phyloP scores from a whole-genome alignment of 2,888 invertebrate species.

The Bhutanitis thaidina region DNA sequence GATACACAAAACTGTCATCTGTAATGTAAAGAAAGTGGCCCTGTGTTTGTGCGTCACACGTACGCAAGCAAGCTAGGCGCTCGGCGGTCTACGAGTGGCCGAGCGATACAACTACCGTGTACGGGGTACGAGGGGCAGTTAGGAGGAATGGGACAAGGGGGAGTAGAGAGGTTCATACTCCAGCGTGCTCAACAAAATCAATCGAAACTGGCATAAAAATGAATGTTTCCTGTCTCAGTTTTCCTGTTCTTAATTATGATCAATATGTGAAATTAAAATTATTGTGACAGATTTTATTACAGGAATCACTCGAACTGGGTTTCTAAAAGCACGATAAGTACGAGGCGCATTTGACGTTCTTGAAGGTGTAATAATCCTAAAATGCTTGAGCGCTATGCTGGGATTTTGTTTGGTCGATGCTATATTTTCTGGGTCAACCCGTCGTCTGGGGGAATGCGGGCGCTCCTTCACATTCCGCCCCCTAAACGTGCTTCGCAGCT shows the following conservation, averaged over 20 bases:
- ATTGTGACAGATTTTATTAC: too few species aligned
- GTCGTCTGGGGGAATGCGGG: slow-evolving; percentile 9
- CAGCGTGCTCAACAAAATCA: slow-evolving; percentile 15
- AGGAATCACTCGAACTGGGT: too few species aligned
- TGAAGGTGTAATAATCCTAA: not conserved
- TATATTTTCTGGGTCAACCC: slow-evolving; percentile 18
- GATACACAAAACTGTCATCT: slow-evolving; percentile 4
- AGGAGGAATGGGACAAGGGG: not conserved
- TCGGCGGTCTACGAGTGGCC: slow-evolving; percentile 6
- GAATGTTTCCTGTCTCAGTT: slow-evolving; percentile 9
- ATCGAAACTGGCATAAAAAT: slow-evolving; percentile 13
- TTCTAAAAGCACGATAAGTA: too few species aligned
- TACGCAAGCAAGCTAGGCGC: not conserved
- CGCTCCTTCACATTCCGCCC: slow-evolving; percentile 15
- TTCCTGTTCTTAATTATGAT: not conserved
- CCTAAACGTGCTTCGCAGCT: slow-evolving; percentile 18
- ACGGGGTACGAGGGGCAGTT: slow-evolving; percentile 2
- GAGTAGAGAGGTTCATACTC: not conserved
- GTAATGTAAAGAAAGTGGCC: not conserved
- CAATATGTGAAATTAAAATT: too few species aligned
- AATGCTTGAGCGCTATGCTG: not conserved
- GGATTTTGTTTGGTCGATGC: slow-evolving; percentile 21
- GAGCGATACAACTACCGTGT: slow-evolving; percentile 7
- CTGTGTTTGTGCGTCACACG: slow-evolving; percentile 11
- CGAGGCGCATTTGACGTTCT: not conserved